Evolutionary conservation across 2,797 vertebrate genomes (phyloP), one percentile per base, ranked within the genome.

Genomic region (Phataginus tricuspis): DNA sequence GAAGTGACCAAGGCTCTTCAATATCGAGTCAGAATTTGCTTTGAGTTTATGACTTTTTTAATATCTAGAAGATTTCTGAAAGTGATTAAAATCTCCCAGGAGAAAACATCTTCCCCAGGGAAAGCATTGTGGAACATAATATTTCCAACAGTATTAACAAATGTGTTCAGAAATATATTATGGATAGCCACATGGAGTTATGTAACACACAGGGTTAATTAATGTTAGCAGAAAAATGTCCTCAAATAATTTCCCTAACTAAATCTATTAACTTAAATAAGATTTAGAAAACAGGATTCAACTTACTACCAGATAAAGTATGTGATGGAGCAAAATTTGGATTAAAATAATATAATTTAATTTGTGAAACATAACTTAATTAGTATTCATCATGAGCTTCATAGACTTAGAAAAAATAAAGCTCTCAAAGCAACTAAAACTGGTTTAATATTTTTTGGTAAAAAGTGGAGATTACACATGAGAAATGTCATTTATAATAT

Each of bases 111-210:
- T 95, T 95, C 61, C 37, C 34, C 16, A 85, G 57, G 75, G 95
- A 86, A 96, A 94, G 11, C 21, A 94, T 84, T 69, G 34, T 95
- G 11, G 10, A 45, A 83, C 45, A 72, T 86, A 94, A 11, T 84
- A 78, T 94, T 93, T 96, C 72, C 71, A 95, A 87, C 1, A 92
- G 63, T 78, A 87, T 91, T 89, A 93, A 98, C 57, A 94, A 96
- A 86, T 71, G 18, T 78, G 25, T 91, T 93, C 51, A 93, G 72
- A 91, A 85, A 93, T 85, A 63, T 34, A 89, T 75, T 94, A 75
- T 82, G 53, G 31, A 84, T 16, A 86, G 49, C 13, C 55, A 71
- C 23, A 72, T 39, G 88, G 37, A 71, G 83, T 94, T 94, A 59
- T 72, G 16, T 55, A 79, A 61, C 71, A 85, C 7, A 55, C 31